These are phyloP conservation scores for Portunus trituberculatus DNA, from an alignment of 1,140 invertebrate genomes.

Conservation along the genomic window DNA sequence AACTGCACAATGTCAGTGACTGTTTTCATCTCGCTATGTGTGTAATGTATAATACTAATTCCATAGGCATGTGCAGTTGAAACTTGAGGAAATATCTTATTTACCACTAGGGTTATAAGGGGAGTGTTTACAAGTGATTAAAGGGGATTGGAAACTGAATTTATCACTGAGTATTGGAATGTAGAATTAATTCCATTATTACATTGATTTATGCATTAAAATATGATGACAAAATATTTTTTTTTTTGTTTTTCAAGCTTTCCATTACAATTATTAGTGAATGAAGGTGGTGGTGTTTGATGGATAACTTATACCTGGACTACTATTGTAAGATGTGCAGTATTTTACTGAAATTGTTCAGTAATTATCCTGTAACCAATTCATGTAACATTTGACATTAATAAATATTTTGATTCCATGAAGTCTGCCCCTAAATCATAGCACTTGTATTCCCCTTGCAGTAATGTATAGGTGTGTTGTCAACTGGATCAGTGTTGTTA, in stretches of 20 bases:
- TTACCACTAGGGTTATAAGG: background rate
- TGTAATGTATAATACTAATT: too few relatives aligned
- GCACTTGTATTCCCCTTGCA: too few relatives aligned
- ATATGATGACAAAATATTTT: background rate
- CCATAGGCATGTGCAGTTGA: too few relatives aligned
- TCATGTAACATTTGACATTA: conserved; percentile 7
- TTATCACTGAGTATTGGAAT: background rate
- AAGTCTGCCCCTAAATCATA: background rate
- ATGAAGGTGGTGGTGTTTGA: background rate
- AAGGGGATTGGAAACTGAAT: background rate
- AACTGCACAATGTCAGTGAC: too few relatives aligned
- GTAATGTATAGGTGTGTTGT: too few relatives aligned
- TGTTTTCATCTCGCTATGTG: too few relatives aligned
- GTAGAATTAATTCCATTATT: background rate
- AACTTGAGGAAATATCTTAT: too few relatives aligned
- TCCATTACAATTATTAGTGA: background rate
- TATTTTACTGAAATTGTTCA: background rate
- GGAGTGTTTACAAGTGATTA: background rate
- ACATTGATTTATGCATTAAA: background rate
- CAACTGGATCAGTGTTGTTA: too few relatives aligned
- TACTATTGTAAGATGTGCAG: background rate
- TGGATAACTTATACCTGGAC: background rate
- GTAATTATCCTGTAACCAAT: too few relatives aligned
- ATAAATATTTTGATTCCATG: background rate
- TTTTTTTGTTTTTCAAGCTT: background rate